A percentile compares a stretch with the other conserved stretches of the same genome.
Conservation (phyloP, 2,888 invertebrate genomes). For the Troglohyphantes excavatus region DNA sequence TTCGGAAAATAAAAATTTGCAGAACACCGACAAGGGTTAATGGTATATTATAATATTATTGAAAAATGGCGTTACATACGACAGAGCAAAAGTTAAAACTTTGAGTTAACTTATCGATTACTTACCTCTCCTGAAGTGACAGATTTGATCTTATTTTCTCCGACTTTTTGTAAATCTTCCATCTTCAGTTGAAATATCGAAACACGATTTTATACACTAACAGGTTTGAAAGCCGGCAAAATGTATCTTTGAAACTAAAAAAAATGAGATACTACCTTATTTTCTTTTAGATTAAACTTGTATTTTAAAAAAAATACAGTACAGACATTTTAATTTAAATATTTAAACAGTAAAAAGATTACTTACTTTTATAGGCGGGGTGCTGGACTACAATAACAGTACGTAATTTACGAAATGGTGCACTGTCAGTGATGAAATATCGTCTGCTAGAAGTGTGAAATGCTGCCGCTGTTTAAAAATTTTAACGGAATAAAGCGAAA, state of each 20-base stretch:
- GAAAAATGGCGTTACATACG: too few relatives aligned
- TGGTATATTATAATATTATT: too few relatives aligned
- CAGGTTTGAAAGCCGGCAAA: too few relatives aligned
- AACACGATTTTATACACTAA: neutral
- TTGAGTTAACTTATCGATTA: neutral
- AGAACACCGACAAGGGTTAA: too few relatives aligned
- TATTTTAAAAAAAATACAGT: too few relatives aligned
- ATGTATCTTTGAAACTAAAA: too few relatives aligned
- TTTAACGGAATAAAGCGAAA: neutral
- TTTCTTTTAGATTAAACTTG: too few relatives aligned
- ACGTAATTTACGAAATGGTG: neutral
- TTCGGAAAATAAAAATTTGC: too few relatives aligned
- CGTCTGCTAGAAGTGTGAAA: neutral
- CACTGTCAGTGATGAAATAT: neutral
- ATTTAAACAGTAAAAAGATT: neutral
- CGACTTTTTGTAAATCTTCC: conserved; percentile 25
- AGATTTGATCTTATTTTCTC: conserved; percentile 19
- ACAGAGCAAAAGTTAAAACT: too few relatives aligned
- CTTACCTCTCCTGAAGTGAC: conserved; percentile 27
- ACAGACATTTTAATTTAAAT: too few relatives aligned
- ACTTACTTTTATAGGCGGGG: conserved; percentile 1
- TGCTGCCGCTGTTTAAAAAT: neutral
- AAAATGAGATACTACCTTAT: too few relatives aligned
- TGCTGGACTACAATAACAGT: neutral
- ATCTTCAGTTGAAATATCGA: neutral